Evolutionary conservation across 37 sponge, comb jelly and placozoan species (phyloP), one percentile per base, ranked within the genome.

Genomic region (Halichondria panicea): DNA sequence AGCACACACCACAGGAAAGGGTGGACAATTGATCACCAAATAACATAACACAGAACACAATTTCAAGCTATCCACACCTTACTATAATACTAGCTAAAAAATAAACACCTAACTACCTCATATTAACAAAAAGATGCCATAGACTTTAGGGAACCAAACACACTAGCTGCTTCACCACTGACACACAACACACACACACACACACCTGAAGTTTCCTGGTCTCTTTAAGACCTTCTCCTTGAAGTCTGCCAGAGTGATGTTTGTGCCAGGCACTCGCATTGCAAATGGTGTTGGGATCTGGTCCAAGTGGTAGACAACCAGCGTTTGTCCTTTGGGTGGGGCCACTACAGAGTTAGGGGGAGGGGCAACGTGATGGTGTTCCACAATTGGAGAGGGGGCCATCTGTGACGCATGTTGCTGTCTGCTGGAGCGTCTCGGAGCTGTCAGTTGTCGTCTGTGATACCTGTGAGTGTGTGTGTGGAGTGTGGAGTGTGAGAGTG

Each of bases 181-280:
- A n/a, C n/a, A n/a, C n/a, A n/a, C n/a, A 9, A 1, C 39, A 0
- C 24, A n/a, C 40, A 1, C 33, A 37, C 36, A 36, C 46, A 40
- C 62, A 19, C 43, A 89, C 89, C 84, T 79, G 71, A 70, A 83
- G 1, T 76, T 53, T 63, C 86, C 91, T 61, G 67, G 80, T 44
- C 86, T 85, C 43, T 61, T 60, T 71, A 91, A 91, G 6, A 91
- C 67, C n/a, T 76, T 74, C 48, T 84, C 90, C 58, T 89, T 89
- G 72, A 89, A 89, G 30, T 79, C 81, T 30, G 71, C 63, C 58
- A 89, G 66, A 15, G 90, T 89, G 72, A 89, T 45, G 19, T 70
- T 50, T 59, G 44, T 4, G 28, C 55, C 70, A n/a, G 57, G 25
- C 21, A 63, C 39, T 50, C 71, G n/a, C 63, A 76, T 76, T 4